These are phyloP conservation scores for Oophaga pumilio DNA, from an alignment of 2,113 vertebrate species.

Conservation along the genomic window DNA sequence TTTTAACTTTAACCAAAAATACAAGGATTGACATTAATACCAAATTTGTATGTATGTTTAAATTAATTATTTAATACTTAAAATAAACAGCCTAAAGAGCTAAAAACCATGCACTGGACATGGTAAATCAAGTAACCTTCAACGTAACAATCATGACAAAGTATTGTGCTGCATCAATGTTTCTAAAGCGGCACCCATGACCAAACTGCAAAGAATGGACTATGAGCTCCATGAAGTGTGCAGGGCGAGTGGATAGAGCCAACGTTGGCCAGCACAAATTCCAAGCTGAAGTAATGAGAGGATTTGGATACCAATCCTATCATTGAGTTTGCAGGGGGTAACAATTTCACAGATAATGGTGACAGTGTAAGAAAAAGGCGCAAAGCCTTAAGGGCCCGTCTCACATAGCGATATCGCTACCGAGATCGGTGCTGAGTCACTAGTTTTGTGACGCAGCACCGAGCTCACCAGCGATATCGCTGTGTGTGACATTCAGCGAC, in stretches of 20 bases:
- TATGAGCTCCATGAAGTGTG: too few relatives aligned
- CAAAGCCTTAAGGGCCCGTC: too few relatives aligned
- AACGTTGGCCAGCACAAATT: background rate
- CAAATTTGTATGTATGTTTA: background rate
- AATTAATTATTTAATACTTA: conserved; percentile 1
- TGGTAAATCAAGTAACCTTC: background rate
- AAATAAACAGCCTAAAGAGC: background rate
- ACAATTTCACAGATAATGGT: background rate
- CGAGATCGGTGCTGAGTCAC: too few relatives aligned
- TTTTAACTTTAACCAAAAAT: too few relatives aligned
- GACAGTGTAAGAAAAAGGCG: background rate
- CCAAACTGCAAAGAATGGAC: background rate
- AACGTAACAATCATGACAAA: background rate
- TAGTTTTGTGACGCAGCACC: too few relatives aligned
- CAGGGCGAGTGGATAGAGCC: too few relatives aligned
- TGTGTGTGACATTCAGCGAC: too few relatives aligned
- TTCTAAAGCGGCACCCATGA: background rate
- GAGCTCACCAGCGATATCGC: too few relatives aligned
- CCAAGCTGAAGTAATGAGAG: background rate
- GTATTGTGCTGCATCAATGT: background rate
- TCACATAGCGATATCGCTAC: too few relatives aligned
- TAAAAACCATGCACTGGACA: background rate
- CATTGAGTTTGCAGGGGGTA: too few relatives aligned
- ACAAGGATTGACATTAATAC: background rate
- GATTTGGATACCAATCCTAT: background rate